Conservation (phyloP, 2,888 invertebrate genomes). For the Parnassius smintheus region DNA sequence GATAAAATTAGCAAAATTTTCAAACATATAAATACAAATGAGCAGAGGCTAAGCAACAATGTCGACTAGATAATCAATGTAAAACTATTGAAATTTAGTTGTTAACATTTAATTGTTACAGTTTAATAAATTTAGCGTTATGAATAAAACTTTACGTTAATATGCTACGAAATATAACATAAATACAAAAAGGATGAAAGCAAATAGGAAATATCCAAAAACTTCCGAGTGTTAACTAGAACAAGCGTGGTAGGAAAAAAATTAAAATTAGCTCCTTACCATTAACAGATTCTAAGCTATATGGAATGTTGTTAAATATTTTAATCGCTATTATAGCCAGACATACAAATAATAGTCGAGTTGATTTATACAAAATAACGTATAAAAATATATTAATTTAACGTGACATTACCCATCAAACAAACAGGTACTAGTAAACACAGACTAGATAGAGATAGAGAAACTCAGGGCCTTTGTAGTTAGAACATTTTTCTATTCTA, state of each 20-base stretch:
- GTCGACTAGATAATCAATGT: too few relatives aligned
- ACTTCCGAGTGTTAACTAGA: neutral
- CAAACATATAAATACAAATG: too few relatives aligned
- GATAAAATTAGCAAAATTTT: too few relatives aligned
- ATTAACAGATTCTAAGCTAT: constrained; percentile 2
- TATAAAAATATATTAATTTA: constrained; percentile 23
- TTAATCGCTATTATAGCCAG: constrained; percentile 2
- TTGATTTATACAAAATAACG: constrained; percentile 7
- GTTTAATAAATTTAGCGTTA: too few relatives aligned
- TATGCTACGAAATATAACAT: too few relatives aligned
- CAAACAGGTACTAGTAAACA: constrained; percentile 4
- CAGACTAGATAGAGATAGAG: too few relatives aligned
- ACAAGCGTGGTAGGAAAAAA: constrained; percentile 6
- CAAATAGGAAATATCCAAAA: neutral
- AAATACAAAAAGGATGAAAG: neutral
- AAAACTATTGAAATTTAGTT: too few relatives aligned
- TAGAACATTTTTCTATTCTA: too few relatives aligned
- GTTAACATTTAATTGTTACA: too few relatives aligned
- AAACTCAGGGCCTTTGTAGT: too few relatives aligned
- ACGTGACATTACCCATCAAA: constrained; percentile 33
- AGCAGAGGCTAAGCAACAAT: too few relatives aligned
- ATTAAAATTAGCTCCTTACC: constrained; percentile 10
- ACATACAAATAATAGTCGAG: constrained; percentile 5
- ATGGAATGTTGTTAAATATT: constrained; percentile 8
- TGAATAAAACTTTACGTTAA: too few relatives aligned